These are phyloP conservation scores for Poeciliopsis prolifica DNA, from an alignment of 2,113 vertebrate species.

Conservation along the genomic window DNA sequence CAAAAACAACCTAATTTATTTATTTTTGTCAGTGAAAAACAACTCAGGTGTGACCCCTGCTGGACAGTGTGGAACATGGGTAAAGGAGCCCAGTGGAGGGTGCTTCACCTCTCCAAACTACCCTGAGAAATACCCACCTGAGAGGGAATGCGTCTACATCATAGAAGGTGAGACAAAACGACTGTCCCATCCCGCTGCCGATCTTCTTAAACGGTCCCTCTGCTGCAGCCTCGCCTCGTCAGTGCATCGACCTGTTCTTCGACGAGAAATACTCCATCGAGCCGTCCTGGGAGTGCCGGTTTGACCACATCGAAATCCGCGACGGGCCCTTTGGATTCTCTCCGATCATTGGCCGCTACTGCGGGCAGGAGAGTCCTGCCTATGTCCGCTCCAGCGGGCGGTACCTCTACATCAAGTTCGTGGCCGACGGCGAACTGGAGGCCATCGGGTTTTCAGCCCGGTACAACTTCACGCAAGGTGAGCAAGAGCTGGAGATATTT, in stretches of 20 bases:
- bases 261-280: conserved; percentile 96
- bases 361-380: conserved; percentile 92
- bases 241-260: conserved; percentile 96
- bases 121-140: conserved; percentile 95
- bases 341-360: conserved; percentile 95
- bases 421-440: conserved; percentile 95
- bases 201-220: not conserved
- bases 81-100: conserved; percentile 92
- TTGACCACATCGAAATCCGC: conserved; percentile 97
- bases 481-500: conserved; percentile 41
- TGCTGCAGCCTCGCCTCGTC: conserved; percentile 82
- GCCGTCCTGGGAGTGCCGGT: conserved; percentile 98
- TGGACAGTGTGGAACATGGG: conserved; percentile 92
- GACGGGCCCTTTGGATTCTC: conserved; percentile 98
- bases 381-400: conserved; percentile 94
- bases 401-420: conserved; percentile 98
- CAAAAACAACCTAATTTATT: too few relatives aligned
- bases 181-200: not conserved
- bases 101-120: conserved; percentile 97
- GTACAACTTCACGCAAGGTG: conserved; percentile 98
- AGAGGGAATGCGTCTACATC: conserved; percentile 95
- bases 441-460: conserved; percentile 90
- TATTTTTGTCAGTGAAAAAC: conserved; percentile 82
- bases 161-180: conserved; percentile 89
- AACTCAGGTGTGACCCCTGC: conserved; percentile 90